Evolutionary conservation across 2,113 vertebrate genomes (phyloP).

Genomic region (Tursiops truncatus): DNA sequence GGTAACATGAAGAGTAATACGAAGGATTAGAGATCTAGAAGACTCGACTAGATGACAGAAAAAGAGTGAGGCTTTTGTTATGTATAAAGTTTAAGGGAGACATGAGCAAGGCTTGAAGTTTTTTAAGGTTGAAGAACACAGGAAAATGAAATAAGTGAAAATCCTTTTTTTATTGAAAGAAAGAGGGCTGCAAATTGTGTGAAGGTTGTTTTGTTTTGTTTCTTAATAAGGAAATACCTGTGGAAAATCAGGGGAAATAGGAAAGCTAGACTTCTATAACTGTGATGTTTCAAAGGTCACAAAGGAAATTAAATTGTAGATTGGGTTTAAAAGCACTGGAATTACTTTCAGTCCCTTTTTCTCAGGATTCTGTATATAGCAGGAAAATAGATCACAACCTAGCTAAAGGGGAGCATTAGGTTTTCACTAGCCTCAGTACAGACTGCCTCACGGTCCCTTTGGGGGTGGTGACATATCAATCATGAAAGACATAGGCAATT

Average conservation of each 20-base stretch:
- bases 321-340: constrained; percentile 21
- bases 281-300: constrained; percentile 48
- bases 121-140: background rate
- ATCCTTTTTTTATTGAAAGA: background rate
- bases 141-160: constrained; percentile 1
- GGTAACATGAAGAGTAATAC: background rate
- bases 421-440: background rate
- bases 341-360: constrained; percentile 48
- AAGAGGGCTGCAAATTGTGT: background rate
- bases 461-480: background rate
- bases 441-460: background rate
- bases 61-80: background rate
- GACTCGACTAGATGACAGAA: background rate
- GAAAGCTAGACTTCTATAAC: constrained; percentile 25
- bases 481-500: background rate
- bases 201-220: background rate
- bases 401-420: background rate
- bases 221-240: constrained; percentile 12
- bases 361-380: background rate
- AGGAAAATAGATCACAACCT: background rate
- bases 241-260: background rate
- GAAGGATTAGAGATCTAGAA: background rate
- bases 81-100: background rate
- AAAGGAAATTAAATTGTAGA: constrained; percentile 54
- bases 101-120: background rate